Evolutionary conservation across 2,888 invertebrate species (phyloP), one percentile per base, ranked within the genome.

Genomic region (Sphaerophoria taeniata): DNA sequence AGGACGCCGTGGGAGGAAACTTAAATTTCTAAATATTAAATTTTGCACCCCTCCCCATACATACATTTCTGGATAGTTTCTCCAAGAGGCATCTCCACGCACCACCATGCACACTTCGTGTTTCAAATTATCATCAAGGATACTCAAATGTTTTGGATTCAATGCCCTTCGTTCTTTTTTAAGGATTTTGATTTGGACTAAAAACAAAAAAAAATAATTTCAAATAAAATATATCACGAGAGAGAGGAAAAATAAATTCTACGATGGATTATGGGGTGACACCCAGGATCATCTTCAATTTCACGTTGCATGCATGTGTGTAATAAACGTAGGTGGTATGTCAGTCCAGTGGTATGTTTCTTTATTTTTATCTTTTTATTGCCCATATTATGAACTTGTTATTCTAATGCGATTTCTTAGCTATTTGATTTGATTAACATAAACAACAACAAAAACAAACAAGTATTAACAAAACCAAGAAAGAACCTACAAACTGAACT

Each of bases 1-100:
- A 81, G 85, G 85, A 85, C 85, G 77, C 73, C 85, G 85, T 72
- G 85, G 85, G 85, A 85, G 85, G 85, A 85, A 81, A 63, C 65
- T 43, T 69, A 70, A 77, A 77, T 53, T 85, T 85, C 69, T 9
- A 36, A 65, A 24, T 24, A 24, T 24, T 24, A 24, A 53, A 45
- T 72, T 60, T n/a, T 43, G 73, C 63, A 71, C 51, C 39, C 69
- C 61, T 61, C 60, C 67, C 49, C 33, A 45, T 61, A 31, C 34
- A 24, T 16, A 67, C 24, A 53, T 53, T 61, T 70, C 43, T 76
- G 76, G 76, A 70, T 61, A 51, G 39, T 47, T 63, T 14, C 36
- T 45, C 53, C 45, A 76, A 47, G 33, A 67, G 1, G 12, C 36
- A 67, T 51, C 51, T 74, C 60, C 49, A 60, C 58, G 55, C 72